Evolutionary conservation across 2,113 vertebrate genomes (phyloP), one percentile per base, ranked within the genome.

Genomic region (Indicator indicator): DNA sequence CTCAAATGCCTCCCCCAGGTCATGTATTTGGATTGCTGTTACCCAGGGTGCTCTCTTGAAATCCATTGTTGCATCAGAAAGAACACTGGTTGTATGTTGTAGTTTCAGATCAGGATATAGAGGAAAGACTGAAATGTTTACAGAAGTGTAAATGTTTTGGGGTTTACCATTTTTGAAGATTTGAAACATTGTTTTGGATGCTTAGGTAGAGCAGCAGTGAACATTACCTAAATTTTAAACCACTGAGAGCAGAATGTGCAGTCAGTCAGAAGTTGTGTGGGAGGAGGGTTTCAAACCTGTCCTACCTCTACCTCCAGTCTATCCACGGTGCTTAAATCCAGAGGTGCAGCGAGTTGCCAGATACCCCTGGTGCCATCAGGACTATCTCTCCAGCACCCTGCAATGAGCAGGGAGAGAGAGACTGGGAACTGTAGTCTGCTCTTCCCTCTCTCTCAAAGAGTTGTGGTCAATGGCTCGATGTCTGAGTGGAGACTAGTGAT

Each of bases 361-460:
- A 24, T 15, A 71, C 5, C 28, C 33, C 50, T 80, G 40, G 20
- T 50, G 46, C 30, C 67, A 62, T n/a, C 40, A 26, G 19, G 19
- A 6, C 3, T 1, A 52, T 59, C 36, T 59, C 36, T 71, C 26
- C 65, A 63, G 55, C 60, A 86, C 69, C 56, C 60, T 70, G 44
- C 2, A 1, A 26, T 58, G 60, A 38, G 38, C 71, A 32, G 26
- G 23, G 50, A 30, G 18, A 81, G 27, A 28, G 16, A 56, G n/a
- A 9, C 65, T 73, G 63, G 52, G 33, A 48, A 19, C 36, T 55
- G n/a, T 13, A 36, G 10, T 27, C 14, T 52, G 27, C 48, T 82
- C 7, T 46, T 78, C 6, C 7, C 4, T 6, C 1, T 0, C 5
- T 1, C 48, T 46, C 48, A 48, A 48, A 48, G 48, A 48, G 50